phyloP scores from a whole-genome alignment of 2,888 invertebrate genomes.

The Entomobrya multifasciata region DNA sequence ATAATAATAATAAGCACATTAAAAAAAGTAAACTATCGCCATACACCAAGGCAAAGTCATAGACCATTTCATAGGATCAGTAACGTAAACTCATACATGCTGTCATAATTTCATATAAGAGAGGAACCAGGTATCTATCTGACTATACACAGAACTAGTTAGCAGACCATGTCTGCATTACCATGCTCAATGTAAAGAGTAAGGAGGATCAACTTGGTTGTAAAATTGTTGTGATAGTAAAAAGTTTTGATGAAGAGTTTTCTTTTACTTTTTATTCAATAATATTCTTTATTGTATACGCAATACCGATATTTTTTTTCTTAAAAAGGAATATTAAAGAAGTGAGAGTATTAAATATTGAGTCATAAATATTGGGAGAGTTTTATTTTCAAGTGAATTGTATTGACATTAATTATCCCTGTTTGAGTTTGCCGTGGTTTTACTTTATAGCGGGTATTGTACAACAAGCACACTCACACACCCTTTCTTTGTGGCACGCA shows the following conservation, averaged over 20 bases:
- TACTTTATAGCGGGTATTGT: slow-evolving; percentile 8
- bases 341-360: slow-evolving; percentile 20
- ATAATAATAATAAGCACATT: slow-evolving; percentile 13
- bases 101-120: too few relatives aligned
- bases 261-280: background rate
- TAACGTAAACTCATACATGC: too few relatives aligned
- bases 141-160: too few relatives aligned
- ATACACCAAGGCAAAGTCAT: background rate
- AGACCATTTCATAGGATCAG: background rate
- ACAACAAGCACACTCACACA: background rate
- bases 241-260: slow-evolving; percentile 13
- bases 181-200: background rate
- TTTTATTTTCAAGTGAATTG: slow-evolving; percentile 27
- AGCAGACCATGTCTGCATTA: too few relatives aligned
- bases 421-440: background rate
- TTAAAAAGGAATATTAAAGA: slow-evolving; percentile 31
- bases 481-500: background rate
- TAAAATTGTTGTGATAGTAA: slow-evolving; percentile 6
- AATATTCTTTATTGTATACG: background rate
- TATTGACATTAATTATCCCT: slow-evolving; percentile 64
- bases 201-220: background rate
- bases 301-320: background rate
- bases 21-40: background rate
- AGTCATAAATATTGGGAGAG: slow-evolving; percentile 58
- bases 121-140: too few relatives aligned